phyloP scores from a whole-genome alignment of 2,797 vertebrate genomes.

The Champsocephalus gunnari region DNA sequence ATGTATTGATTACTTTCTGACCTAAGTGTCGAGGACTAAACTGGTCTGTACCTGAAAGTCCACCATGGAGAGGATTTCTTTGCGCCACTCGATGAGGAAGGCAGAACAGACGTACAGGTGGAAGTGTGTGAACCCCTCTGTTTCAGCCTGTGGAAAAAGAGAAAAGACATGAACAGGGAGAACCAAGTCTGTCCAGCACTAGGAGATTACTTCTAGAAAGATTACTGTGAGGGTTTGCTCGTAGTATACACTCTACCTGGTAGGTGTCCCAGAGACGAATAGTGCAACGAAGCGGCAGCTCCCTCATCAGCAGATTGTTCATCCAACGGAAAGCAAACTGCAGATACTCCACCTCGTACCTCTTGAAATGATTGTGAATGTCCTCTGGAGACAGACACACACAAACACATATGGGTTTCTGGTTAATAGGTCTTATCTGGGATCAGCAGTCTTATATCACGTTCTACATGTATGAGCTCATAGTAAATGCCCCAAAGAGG shows the following conservation, averaged over 20 bases:
- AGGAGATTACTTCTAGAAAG: background rate
- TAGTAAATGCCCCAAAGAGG: background rate
- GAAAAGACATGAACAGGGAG: background rate
- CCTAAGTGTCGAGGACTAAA: background rate
- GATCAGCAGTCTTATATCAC: background rate
- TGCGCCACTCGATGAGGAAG: constrained; percentile 98
- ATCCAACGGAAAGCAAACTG: constrained; percentile 99
- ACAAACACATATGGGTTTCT: constrained; percentile 4
- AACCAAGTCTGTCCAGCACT: background rate
- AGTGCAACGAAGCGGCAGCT: constrained; percentile 96
- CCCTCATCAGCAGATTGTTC: constrained; percentile 99
- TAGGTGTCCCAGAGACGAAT: constrained; percentile 99
- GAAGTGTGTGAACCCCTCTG: constrained; percentile 98
- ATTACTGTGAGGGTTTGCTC: background rate
- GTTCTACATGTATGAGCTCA: background rate
- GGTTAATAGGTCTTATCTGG: background rate
- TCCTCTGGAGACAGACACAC: constrained; percentile 84
- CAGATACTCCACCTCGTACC: constrained; percentile 96
- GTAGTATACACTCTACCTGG: constrained; percentile 85
- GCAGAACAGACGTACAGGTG: constrained; percentile 98
- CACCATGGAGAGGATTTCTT: constrained; percentile 96
- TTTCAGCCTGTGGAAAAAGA: constrained; percentile 88
- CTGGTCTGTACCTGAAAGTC: constrained; percentile 94
- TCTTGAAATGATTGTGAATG: constrained; percentile 94
- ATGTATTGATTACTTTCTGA: background rate